Percentiles rank a stretch among this genome's conserved stretches.
phyloP scores from a whole-genome alignment of 2,888 invertebrate species.

The Eueremaeus valkanovi region DNA sequence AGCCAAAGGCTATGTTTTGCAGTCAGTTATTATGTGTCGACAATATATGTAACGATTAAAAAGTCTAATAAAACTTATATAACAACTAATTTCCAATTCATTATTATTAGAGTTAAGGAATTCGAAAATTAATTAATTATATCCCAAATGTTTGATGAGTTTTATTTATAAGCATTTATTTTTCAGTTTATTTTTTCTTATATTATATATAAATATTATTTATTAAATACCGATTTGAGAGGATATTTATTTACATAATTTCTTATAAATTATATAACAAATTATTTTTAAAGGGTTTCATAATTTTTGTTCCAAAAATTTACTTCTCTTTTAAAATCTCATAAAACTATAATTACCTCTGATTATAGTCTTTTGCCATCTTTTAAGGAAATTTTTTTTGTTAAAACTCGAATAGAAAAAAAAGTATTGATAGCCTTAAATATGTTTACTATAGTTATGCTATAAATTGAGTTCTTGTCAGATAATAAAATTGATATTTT shows the following conservation, averaged over 20 bases:
- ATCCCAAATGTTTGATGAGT: neutral
- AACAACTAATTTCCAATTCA: conserved; percentile 8
- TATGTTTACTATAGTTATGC: too few relatives aligned
- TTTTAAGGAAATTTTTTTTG: neutral
- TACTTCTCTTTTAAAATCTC: neutral
- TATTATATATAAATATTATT: too few relatives aligned
- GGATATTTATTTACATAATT: too few relatives aligned
- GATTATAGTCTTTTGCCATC: neutral
- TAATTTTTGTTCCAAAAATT: neutral
- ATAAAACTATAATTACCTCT: conserved; percentile 19
- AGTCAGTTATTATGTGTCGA: neutral
- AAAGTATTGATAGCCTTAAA: too few relatives aligned
- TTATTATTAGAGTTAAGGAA: neutral
- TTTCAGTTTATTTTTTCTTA: neutral
- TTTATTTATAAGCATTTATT: conserved; percentile 3
- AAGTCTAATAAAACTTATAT: neutral
- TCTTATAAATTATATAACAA: neutral
- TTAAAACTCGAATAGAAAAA: too few relatives aligned
- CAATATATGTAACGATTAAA: neutral
- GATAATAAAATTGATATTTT: too few relatives aligned
- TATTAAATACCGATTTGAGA: too few relatives aligned
- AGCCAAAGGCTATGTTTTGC: neutral
- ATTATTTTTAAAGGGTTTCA: neutral
- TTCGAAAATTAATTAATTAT: conserved; percentile 18
- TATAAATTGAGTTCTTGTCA: too few relatives aligned